Percentiles rank a stretch among this genome's conserved stretches.
phyloP scores from a whole-genome alignment of 1,140 invertebrate species.

The Monochamus saltuarius region DNA sequence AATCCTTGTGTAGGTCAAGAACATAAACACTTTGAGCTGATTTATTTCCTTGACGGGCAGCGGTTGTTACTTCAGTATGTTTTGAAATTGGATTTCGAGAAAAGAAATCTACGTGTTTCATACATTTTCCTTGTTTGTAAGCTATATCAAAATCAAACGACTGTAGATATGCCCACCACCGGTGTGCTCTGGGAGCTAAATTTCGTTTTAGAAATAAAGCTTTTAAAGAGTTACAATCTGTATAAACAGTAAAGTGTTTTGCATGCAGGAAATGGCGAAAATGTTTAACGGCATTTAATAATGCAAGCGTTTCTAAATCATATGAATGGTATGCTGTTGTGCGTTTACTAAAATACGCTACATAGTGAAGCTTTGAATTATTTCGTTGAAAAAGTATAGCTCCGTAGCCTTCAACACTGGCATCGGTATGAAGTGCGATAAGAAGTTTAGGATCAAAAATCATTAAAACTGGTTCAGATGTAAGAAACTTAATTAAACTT shows the following conservation, averaged over 20 bases:
- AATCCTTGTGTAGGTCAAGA: constrained; percentile 17
- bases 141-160: constrained; percentile 40
- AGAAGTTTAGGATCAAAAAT: too few relatives aligned
- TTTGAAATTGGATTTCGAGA: constrained; percentile 30
- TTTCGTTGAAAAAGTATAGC: neutral
- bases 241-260: constrained; percentile 35
- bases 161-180: constrained; percentile 48
- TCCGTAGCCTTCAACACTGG: neutral
- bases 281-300: constrained; percentile 1
- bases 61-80: neutral
- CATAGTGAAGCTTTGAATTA: neutral
- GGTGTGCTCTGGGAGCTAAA: constrained; percentile 43
- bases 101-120: constrained; percentile 41
- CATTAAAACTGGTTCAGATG: too few relatives aligned
- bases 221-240: constrained; percentile 47
- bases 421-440: neutral
- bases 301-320: neutral
- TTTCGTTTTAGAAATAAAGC: constrained; percentile 41
- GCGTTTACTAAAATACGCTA: neutral
- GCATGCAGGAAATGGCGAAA: constrained; percentile 22
- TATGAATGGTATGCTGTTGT: neutral
- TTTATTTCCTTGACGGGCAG: too few relatives aligned
- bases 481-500: too few relatives aligned
- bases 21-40: constrained; percentile 8
- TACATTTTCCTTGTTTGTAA: constrained; percentile 33